Conservation (phyloP, 2,797 vertebrate genomes). For the Etheostoma nigrum region DNA sequence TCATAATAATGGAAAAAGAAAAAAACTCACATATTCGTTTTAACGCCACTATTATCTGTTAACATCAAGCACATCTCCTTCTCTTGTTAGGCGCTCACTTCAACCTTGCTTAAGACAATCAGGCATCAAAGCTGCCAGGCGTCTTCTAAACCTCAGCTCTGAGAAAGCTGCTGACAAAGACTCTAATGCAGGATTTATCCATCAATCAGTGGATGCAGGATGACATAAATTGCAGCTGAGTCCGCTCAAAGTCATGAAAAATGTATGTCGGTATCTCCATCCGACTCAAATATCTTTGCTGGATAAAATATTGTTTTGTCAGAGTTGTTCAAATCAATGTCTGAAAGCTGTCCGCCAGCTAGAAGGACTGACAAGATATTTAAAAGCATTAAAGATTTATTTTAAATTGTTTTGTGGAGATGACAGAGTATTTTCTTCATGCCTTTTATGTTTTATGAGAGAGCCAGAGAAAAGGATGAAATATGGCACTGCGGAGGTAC, state of each 20-base stretch:
- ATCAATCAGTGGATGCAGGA: conserved; percentile 31
- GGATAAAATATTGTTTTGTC: conserved; percentile 36
- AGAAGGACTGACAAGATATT: conserved; percentile 26
- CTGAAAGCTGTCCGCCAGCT: not conserved
- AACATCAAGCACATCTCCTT: conserved; percentile 29
- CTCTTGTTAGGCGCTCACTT: conserved; percentile 18
- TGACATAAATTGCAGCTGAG: conserved; percentile 43
- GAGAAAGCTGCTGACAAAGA: conserved; percentile 57
- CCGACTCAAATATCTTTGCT: conserved; percentile 11
- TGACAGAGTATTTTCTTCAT: not conserved
- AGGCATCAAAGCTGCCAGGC: conserved; percentile 41
- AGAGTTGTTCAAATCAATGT: conserved; percentile 20
- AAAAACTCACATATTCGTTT: not conserved
- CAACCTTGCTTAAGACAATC: conserved; percentile 46
- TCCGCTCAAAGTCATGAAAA: conserved; percentile 45
- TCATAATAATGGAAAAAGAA: not conserved
- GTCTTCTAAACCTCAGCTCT: conserved; percentile 21
- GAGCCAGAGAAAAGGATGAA: not conserved
- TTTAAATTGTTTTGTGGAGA: not conserved
- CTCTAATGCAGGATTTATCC: conserved; percentile 22
- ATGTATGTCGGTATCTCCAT: conserved; percentile 23
- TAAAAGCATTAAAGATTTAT: conserved; percentile 25
- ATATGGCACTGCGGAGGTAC: not conserved
- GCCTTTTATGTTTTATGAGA: conserved; percentile 1
- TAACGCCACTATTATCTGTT: conserved; percentile 1